phyloP scores from a whole-genome alignment of 2,797 vertebrate genomes.

The Poeciliopsis gracilis region DNA sequence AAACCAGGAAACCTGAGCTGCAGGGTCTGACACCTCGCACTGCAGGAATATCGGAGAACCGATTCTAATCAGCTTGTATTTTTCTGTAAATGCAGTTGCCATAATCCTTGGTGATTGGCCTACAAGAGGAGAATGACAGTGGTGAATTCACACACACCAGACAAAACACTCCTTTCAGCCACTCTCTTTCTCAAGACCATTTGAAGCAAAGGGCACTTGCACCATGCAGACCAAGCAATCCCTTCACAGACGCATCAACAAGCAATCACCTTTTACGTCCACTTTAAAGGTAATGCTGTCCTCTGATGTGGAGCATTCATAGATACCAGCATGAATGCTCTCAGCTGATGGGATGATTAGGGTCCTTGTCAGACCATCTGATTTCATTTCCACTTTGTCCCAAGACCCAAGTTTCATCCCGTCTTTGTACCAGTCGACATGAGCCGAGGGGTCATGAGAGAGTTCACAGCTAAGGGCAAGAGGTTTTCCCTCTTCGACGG shows the following conservation, averaged over 20 bases:
- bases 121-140: slow-evolving; percentile 63
- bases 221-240: slow-evolving; percentile 20
- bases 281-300: slow-evolving; percentile 85
- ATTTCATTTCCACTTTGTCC: slow-evolving; percentile 79
- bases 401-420: slow-evolving; percentile 78
- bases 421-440: slow-evolving; percentile 87
- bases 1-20: slow-evolving; percentile 77
- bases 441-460: slow-evolving; percentile 75
- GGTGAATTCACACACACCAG: slow-evolving; percentile 23
- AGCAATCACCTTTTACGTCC: slow-evolving; percentile 88
- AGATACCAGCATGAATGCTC: slow-evolving; percentile 82
- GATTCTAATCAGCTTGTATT: slow-evolving; percentile 64
- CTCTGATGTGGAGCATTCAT: slow-evolving; percentile 80
- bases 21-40: slow-evolving; percentile 78
- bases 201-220: slow-evolving; percentile 14
- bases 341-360: slow-evolving; percentile 81
- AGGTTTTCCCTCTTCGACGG: slow-evolving; percentile 75
- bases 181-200: slow-evolving; percentile 28
- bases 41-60: slow-evolving; percentile 79
- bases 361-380: slow-evolving; percentile 79
- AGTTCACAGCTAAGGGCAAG: slow-evolving; percentile 87
- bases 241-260: slow-evolving; percentile 15
- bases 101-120: slow-evolving; percentile 75
- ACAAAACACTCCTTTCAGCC: slow-evolving; percentile 32
- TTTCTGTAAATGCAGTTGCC: slow-evolving; percentile 74